phyloP scores from a whole-genome alignment of 2,797 vertebrate genomes.

The Carduelis carduelis region DNA sequence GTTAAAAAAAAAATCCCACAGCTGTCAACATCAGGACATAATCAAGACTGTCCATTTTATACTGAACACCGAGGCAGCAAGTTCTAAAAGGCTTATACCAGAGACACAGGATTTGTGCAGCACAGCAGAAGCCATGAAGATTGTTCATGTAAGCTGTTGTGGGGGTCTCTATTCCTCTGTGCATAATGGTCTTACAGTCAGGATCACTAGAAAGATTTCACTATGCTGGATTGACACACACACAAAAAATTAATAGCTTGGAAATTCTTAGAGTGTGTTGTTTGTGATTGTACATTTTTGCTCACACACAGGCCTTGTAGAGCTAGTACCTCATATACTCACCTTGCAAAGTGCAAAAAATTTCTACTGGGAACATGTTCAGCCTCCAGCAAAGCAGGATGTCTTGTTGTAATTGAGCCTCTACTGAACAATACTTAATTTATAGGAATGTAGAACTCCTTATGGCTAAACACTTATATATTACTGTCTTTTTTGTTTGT shows the following conservation, averaged over 20 bases:
- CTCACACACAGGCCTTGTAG: neutral
- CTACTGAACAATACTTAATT: neutral
- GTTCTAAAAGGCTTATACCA: neutral
- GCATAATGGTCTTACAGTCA: neutral
- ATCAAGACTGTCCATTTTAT: neutral
- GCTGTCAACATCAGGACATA: neutral
- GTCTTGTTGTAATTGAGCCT: neutral
- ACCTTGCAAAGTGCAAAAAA: neutral
- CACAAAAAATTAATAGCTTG: neutral
- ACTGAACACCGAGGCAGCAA: neutral
- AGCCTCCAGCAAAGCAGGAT: neutral
- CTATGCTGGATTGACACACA: neutral
- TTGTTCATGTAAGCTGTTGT: neutral
- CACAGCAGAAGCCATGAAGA: neutral
- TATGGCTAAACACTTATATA: neutral
- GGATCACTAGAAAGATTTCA: neutral
- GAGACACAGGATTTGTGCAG: neutral
- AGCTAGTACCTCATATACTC: neutral
- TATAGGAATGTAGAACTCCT: neutral
- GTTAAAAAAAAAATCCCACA: neutral
- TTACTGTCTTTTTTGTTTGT: neutral
- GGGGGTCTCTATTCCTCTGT: neutral
- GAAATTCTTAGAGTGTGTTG: neutral
- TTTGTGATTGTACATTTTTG: neutral
- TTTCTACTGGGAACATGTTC: neutral